These are phyloP conservation scores for Litocranius walleri DNA, from an alignment of 2,113 vertebrate species.

Conservation along the genomic window DNA sequence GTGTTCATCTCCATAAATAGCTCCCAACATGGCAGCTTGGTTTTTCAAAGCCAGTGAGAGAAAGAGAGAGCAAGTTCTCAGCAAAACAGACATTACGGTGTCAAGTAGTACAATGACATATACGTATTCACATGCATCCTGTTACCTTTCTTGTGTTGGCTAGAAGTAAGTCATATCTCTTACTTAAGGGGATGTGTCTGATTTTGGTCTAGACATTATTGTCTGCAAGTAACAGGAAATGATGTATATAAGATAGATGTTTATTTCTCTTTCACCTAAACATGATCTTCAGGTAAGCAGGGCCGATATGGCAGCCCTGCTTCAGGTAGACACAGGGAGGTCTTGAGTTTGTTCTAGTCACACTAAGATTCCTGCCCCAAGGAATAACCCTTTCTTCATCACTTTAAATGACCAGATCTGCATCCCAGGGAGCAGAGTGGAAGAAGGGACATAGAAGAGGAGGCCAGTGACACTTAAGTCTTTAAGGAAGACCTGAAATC, in stretches of 20 bases:
- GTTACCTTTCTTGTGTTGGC: neutral
- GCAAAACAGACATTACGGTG: neutral
- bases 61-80: neutral
- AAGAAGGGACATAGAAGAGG: neutral
- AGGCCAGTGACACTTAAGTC: neutral
- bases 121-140: neutral
- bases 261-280: neutral
- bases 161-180: neutral
- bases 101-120: neutral
- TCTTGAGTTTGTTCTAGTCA: neutral
- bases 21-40: neutral
- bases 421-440: neutral
- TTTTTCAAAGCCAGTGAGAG: neutral
- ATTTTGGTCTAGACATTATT: neutral
- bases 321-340: neutral
- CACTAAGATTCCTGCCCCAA: neutral
- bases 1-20: neutral
- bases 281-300: neutral
- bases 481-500: neutral
- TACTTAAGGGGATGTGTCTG: neutral
- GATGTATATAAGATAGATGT: neutral
- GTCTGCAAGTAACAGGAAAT: conserved; percentile 2
- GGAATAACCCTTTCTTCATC: neutral
- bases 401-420: neutral
- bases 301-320: neutral